Base-by-base conservation (phyloP, 35 echinoderm and acorn worm species). In the Heliocidaris erythrogramma region DNA sequence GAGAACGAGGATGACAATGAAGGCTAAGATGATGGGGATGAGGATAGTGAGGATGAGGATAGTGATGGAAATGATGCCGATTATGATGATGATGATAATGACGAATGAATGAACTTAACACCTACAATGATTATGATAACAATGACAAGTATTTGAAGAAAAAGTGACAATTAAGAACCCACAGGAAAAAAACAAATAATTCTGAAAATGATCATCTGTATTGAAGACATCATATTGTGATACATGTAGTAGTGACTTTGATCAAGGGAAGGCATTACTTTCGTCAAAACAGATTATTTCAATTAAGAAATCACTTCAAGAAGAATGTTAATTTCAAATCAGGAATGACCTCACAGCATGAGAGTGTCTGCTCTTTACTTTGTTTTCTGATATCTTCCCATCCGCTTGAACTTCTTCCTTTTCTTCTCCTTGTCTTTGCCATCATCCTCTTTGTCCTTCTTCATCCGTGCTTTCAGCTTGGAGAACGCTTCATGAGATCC, bases 391-490 rank as follows among this genome's bases (percentile, higher is more conserved):
- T 92, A 92, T 59, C 91, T 92, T 35, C 91, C 91, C 49, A 59
- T 52, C 49, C 49, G 47, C 27, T 92, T 92, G 91, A 92, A 92
- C 91, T 92, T 92, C 91, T 92, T 92, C 91, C 91, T 5, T 48
- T 59, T 92, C 91, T 92, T 92, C 4, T 49, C 91, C 91, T 92
- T 92, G 48, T 92, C 29, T 59, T 59, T 59, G 21, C 48, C 27
- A 6, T 92, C 49, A 24, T 92, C 91, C 49, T 52, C 47, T 30
- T 92, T 92, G 91, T 92, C 91, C 48, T 32, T 59, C 47, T 30
- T 92, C 16, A 92, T 92, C 48, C 91, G 47, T 21, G 91, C 91
- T 48, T 92, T 92, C 91, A 92, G 24, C 91, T 92, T 92, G 91
- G 49, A 92, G 21, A 48, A 32, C 13, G 91, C 91, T 30, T 92